phyloP scores from a whole-genome alignment of 2,113 vertebrate species.

The Vidua chalybeata region DNA sequence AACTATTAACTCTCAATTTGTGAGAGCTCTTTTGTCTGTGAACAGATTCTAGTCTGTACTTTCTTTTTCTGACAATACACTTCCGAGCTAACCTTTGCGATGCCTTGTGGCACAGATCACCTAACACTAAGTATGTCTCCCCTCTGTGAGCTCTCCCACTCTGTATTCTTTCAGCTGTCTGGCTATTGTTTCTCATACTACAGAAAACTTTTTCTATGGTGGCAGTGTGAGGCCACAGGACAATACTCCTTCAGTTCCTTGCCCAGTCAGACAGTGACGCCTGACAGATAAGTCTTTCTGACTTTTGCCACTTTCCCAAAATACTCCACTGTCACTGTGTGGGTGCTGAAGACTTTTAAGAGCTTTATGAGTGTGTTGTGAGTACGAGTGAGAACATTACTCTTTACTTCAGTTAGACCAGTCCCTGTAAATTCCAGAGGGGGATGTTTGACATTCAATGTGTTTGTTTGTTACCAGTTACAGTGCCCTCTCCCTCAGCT shows the following conservation, averaged over 20 bases:
- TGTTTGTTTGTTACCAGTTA: background rate
- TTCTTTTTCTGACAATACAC: slow-evolving; percentile 12
- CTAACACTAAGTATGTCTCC: background rate
- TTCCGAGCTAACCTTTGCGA: background rate
- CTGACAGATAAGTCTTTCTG: background rate
- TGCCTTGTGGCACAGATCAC: background rate
- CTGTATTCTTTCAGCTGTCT: background rate
- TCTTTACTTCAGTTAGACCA: background rate
- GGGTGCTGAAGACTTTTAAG: background rate
- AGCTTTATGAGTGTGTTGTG: background rate
- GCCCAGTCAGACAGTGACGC: background rate
- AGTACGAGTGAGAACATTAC: background rate
- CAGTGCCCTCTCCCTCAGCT: background rate
- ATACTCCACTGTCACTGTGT: background rate
- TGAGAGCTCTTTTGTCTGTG: slow-evolving; percentile 45
- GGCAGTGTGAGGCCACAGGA: background rate
- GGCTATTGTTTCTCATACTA: background rate
- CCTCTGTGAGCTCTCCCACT: background rate
- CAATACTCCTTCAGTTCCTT: background rate
- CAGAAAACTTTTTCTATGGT: background rate
- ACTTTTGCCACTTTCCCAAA: background rate
- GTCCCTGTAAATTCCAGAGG: background rate
- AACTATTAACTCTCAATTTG: slow-evolving; percentile 43
- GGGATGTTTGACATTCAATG: background rate
- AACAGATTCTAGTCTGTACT: background rate